Percentiles rank a stretch among this genome's conserved stretches.
phyloP scores from a whole-genome alignment of 2,888 invertebrate genomes.

The Slavum lentiscoides region DNA sequence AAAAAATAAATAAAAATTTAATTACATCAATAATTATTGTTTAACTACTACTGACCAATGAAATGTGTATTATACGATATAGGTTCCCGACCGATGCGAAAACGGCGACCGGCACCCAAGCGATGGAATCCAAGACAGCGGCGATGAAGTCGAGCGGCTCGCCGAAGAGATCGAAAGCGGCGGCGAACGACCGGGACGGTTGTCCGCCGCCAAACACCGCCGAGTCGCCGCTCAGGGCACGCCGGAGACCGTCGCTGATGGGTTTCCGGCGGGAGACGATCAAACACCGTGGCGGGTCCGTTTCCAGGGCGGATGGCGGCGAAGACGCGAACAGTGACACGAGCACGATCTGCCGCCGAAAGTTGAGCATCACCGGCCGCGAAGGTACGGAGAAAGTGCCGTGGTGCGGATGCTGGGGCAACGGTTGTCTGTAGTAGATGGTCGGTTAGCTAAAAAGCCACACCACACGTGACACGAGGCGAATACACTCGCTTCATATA shows the following conservation, averaged over 20 bases:
- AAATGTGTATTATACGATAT: neutral
- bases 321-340: slow-evolving; percentile 66
- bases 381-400: slow-evolving; percentile 69
- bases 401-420: slow-evolving; percentile 86
- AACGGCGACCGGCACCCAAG: neutral
- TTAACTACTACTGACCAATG: too few relatives aligned
- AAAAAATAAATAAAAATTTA: too few relatives aligned
- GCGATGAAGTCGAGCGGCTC: slow-evolving; percentile 10
- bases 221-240: slow-evolving; percentile 38
- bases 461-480: too few relatives aligned
- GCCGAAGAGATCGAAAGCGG: slow-evolving; percentile 4
- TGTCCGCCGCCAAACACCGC: slow-evolving; percentile 57
- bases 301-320: slow-evolving; percentile 70
- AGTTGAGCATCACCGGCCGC: slow-evolving; percentile 69
- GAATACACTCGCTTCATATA: too few relatives aligned
- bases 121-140: neutral
- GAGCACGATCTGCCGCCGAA: slow-evolving; percentile 64
- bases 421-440: slow-evolving; percentile 65
- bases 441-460: too few relatives aligned
- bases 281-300: slow-evolving; percentile 59
- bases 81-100: slow-evolving; percentile 14
- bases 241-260: slow-evolving; percentile 34
- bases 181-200: slow-evolving; percentile 54
- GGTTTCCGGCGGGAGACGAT: slow-evolving; percentile 39
- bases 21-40: too few relatives aligned